phyloP scores from a whole-genome alignment of 2,113 vertebrate species.

The Thymallus thymallus region DNA sequence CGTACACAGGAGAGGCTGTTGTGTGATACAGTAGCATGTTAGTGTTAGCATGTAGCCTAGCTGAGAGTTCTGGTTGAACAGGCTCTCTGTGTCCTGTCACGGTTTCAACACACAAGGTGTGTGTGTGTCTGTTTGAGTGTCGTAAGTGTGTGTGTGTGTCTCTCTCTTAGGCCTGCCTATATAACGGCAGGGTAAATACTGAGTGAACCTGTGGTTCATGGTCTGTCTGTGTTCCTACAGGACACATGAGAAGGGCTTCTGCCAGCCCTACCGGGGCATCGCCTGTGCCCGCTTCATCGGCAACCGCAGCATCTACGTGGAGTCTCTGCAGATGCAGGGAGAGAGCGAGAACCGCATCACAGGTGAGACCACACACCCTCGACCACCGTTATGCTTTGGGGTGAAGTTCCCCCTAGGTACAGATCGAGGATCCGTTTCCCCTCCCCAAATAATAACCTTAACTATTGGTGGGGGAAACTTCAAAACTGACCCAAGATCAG shows the following conservation, averaged over 20 bases:
- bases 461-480: too few species aligned
- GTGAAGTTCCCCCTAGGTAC: background rate
- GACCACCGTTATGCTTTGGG: background rate
- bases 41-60: background rate
- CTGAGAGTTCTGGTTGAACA: background rate
- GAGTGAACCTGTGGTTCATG: background rate
- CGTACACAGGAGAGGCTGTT: background rate
- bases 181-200: background rate
- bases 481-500: too few species aligned
- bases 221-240: constrained; percentile 60
- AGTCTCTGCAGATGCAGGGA: constrained; percentile 97
- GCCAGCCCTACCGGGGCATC: constrained; percentile 95
- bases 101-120: background rate
- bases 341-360: constrained; percentile 98
- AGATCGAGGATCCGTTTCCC: too few species aligned
- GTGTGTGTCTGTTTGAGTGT: background rate
- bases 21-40: background rate
- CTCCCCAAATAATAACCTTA: too few species aligned
- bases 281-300: constrained; percentile 95
- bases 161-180: background rate
- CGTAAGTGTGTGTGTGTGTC: background rate
- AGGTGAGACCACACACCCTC: constrained; percentile 69
- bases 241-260: constrained; percentile 88
- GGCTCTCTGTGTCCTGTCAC: background rate
- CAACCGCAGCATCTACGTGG: constrained; percentile 95